A percentile compares a stretch with the other conserved stretches of the same genome.
Evolutionary conservation across 2,888 invertebrate genomes (phyloP).

Genomic region (Leuctra nigra): DNA sequence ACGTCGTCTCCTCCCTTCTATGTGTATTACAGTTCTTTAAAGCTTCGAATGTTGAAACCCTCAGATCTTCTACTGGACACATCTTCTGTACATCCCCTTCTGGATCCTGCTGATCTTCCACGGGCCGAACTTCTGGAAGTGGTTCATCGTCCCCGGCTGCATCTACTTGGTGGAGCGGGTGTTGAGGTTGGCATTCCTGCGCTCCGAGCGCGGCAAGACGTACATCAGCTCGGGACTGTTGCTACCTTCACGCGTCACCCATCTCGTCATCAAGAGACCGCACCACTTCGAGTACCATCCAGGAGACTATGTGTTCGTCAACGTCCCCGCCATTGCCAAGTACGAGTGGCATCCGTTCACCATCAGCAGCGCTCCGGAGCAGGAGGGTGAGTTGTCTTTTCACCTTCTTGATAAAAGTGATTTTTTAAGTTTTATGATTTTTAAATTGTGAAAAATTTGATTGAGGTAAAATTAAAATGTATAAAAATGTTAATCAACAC

Average conservation of each 20-base stretch:
- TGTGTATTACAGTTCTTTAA: no score
- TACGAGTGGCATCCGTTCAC: constrained; percentile 98
- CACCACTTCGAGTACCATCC: constrained; percentile 81
- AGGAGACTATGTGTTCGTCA: constrained; percentile 90
- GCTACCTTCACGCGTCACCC: constrained; percentile 83
- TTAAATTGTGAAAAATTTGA: no score
- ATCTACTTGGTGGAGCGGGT: constrained; percentile 73
- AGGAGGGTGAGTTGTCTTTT: constrained; percentile 54
- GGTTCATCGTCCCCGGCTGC: constrained; percentile 79
- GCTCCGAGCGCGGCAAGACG: constrained; percentile 73
- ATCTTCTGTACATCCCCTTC: constrained; percentile 80
- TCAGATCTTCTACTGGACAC: constrained; percentile 91
- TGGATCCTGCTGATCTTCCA: constrained; percentile 80
- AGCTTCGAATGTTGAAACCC: no score
- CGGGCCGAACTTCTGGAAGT: constrained; percentile 92
- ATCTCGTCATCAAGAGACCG: constrained; percentile 83
- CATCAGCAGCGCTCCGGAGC: constrained; percentile 91
- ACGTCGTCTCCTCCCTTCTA: no score
- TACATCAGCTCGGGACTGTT: constrained; percentile 84
- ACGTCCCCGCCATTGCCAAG: constrained; percentile 83
- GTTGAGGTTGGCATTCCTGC: constrained; percentile 46
- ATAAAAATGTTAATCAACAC: no score
- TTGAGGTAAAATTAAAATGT: no score
- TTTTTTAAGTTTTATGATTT: no score
- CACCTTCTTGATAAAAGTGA: background rate